Base-by-base conservation (phyloP, 2,113 vertebrate genomes). In the Mesoclemmys tuberculata region DNA sequence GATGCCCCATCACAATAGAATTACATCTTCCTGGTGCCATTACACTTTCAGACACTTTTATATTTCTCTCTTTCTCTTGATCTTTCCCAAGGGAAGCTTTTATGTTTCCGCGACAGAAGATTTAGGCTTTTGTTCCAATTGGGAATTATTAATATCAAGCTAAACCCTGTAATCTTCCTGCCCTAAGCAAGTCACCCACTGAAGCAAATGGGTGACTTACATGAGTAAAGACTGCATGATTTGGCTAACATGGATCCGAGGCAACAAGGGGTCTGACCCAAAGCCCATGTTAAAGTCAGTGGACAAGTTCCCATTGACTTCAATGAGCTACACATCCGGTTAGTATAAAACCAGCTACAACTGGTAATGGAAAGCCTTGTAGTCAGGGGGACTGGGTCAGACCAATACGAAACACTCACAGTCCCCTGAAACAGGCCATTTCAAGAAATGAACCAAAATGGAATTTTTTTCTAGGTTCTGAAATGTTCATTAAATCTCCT, bases 11-110 rank as follows among this genome's bases (percentile, higher is more conserved):
- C 89, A 94, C 82, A 87, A 93, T 82, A 1, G 0, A 78, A 52
- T 55, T 54, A 48, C 93, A 55, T 84, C 74, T 95, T 96, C 93
- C 81, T 89, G 90, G 91, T 94, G 84, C 95, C 93, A 95, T 96
- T 95, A 96, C 88, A 86, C 87, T 97, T 96, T 95, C 94, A 97
- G 71, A 82, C 90, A 93, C 93, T 82, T 83, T 93, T 74, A 3
- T 88, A 85, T 81, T 38, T 82, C 82, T 91, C 90, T 87, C 83
- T 58, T 86, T 54, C 90, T 90, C 90, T 87, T 93, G 61, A 90
- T 93, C 85, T 82, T 54, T 18, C 85, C 89, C 92, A 68, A 56
- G 90, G 87, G 48, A 93, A 92, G 82, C 0, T 2, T n/a, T 52
- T 71, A 1, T 79, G 81, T 29, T 91, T 89, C 93, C 92, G 90